phyloP scores from a whole-genome alignment of 2,113 vertebrate species.

The Deroptyus accipitrinus region DNA sequence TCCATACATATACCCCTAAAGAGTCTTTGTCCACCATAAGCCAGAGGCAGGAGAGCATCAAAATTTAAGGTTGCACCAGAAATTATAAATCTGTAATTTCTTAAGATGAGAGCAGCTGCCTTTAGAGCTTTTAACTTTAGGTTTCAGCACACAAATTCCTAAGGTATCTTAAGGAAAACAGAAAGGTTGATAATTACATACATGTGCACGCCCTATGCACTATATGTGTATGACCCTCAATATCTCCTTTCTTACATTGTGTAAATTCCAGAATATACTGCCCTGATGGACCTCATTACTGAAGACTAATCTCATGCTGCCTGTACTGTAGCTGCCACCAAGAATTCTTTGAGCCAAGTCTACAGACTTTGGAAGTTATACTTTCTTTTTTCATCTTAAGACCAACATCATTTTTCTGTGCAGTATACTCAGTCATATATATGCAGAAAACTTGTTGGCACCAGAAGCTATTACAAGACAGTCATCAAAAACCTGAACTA shows the following conservation, averaged over 20 bases:
- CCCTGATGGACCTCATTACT: background rate
- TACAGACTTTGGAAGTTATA: background rate
- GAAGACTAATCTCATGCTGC: background rate
- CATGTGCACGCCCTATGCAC: fast-evolving
- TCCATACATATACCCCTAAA: background rate
- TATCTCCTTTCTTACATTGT: background rate
- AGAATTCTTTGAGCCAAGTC: background rate
- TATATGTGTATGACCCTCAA: background rate
- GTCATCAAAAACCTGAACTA: background rate
- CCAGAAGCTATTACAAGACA: background rate
- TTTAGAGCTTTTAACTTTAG: background rate
- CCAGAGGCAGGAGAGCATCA: background rate
- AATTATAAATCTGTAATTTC: background rate
- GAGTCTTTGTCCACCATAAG: background rate
- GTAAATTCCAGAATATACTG: background rate
- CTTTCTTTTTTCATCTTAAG: background rate
- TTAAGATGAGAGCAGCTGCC: background rate
- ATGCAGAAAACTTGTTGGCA: background rate
- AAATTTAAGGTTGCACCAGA: background rate
- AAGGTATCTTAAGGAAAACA: background rate
- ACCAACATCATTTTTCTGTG: background rate
- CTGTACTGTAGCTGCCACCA: background rate
- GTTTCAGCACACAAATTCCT: background rate
- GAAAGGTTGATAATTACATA: background rate
- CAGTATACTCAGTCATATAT: background rate